These are phyloP conservation scores for Enteromius anoplus DNA, from an alignment of 2,797 vertebrate genomes.

Conservation along the genomic window DNA sequence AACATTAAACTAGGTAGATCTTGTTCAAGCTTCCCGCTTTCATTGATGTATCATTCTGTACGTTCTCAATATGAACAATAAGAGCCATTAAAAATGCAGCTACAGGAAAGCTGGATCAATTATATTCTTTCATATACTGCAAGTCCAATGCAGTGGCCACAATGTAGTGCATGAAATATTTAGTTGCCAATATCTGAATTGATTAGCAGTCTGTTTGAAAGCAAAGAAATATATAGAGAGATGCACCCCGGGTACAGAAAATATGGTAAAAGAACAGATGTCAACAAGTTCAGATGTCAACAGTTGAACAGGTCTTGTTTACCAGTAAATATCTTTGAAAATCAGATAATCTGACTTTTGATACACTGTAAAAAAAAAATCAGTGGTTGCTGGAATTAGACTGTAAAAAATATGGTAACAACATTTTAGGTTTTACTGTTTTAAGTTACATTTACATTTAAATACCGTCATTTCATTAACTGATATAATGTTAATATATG, in stretches of 20 bases:
- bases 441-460: too few species aligned
- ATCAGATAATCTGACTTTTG: not conserved
- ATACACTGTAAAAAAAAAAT: too few species aligned
- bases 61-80: conserved; percentile 28
- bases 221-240: not conserved
- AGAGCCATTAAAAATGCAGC: conserved; percentile 14
- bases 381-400: too few species aligned
- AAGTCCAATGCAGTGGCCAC: not conserved
- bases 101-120: conserved; percentile 40
- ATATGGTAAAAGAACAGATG: not conserved
- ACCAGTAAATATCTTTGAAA: not conserved
- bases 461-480: too few species aligned
- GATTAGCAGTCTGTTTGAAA: not conserved
- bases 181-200: conserved; percentile 6
- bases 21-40: conserved; percentile 10
- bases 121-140: conserved; percentile 18
- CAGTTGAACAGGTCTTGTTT: not conserved
- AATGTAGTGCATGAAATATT: conserved; percentile 18
- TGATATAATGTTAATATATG: too few species aligned
- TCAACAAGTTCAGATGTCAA: not conserved
- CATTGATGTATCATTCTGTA: conserved; percentile 26
- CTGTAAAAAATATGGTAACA: too few species aligned
- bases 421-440: too few species aligned
- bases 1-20: conserved; percentile 27
- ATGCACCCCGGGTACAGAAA: not conserved